These are phyloP conservation scores for Stercorarius parasiticus DNA, from an alignment of 2,113 vertebrate genomes.

Conservation along the genomic window DNA sequence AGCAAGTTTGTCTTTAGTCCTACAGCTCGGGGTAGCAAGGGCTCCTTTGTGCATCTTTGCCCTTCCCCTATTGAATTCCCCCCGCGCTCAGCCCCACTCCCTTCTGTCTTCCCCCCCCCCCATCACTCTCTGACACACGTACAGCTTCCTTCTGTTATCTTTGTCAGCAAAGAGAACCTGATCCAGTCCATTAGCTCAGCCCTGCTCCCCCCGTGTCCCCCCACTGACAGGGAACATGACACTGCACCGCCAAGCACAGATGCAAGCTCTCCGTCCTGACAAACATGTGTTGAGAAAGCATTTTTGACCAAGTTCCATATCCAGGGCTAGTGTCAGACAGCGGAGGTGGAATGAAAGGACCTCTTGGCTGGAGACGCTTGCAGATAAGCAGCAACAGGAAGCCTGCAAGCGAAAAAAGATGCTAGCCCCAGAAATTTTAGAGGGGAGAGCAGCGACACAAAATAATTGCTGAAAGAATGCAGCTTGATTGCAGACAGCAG, in stretches of 20 bases:
- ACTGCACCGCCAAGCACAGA: conserved; percentile 33
- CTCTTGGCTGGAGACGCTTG: conserved; percentile 30
- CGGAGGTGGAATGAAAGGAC: conserved; percentile 27
- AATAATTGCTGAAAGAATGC: conserved; percentile 71
- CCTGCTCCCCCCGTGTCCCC: neutral
- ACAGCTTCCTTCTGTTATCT: conserved; percentile 26
- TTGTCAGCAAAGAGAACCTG: conserved; percentile 16
- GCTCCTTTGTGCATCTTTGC: neutral
- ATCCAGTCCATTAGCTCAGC: conserved; percentile 32
- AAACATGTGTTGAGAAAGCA: conserved; percentile 49
- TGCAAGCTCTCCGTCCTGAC: conserved; percentile 50
- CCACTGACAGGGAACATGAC: neutral
- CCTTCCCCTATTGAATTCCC: neutral
- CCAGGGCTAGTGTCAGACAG: conserved; percentile 27
- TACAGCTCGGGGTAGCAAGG: neutral
- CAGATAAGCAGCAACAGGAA: conserved; percentile 59
- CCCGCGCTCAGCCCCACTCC: neutral
- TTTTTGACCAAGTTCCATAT: conserved; percentile 43
- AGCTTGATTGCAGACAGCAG: conserved; percentile 66
- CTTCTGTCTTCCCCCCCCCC: neutral
- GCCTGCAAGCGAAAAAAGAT: conserved; percentile 6
- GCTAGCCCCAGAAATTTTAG: conserved; percentile 23
- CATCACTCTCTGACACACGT: neutral
- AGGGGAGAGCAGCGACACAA: conserved; percentile 40
- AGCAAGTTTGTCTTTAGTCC: neutral